Conservation (phyloP, 2,888 invertebrate species). For the Nudaria mundana region DNA sequence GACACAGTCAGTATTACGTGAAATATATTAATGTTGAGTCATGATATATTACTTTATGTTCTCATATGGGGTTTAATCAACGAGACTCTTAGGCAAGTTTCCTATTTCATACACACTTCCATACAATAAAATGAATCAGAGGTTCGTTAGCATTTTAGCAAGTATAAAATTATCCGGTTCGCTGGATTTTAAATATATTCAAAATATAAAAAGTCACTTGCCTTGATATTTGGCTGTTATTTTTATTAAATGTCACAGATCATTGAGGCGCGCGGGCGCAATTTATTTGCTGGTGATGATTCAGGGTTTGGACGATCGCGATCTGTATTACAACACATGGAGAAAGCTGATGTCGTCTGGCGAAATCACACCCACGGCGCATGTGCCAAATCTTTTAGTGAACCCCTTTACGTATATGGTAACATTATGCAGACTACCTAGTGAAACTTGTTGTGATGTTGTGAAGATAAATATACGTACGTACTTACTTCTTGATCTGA, state of each 20-base stretch:
- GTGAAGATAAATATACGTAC: constrained; percentile 33
- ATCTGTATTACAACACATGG: constrained; percentile 57
- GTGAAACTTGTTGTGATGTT: constrained; percentile 72
- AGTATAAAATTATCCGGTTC: constrained; percentile 43
- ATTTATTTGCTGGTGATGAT: constrained; percentile 12
- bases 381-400: constrained; percentile 70
- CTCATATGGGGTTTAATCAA: constrained; percentile 27
- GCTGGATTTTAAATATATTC: constrained; percentile 40
- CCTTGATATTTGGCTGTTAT: constrained; percentile 70
- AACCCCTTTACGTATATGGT: constrained; percentile 55
- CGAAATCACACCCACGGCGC: constrained; percentile 75
- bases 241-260: constrained; percentile 57
- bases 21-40: constrained; percentile 34
- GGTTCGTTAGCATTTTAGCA: constrained; percentile 48
- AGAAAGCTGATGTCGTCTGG: constrained; percentile 72
- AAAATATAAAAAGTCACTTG: constrained; percentile 47
- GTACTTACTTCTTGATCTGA: no score
- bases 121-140: constrained; percentile 57
- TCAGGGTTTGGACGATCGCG: constrained; percentile 21
- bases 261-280: constrained; percentile 10
- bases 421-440: constrained; percentile 45
- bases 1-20: constrained; percentile 10
- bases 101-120: constrained; percentile 64
- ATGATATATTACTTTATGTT: constrained; percentile 24
- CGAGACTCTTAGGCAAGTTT: constrained; percentile 60